Evolutionary conservation across 2,797 vertebrate genomes (phyloP), one percentile per base, ranked within the genome.

Genomic region (Heliangelus exortis): DNA sequence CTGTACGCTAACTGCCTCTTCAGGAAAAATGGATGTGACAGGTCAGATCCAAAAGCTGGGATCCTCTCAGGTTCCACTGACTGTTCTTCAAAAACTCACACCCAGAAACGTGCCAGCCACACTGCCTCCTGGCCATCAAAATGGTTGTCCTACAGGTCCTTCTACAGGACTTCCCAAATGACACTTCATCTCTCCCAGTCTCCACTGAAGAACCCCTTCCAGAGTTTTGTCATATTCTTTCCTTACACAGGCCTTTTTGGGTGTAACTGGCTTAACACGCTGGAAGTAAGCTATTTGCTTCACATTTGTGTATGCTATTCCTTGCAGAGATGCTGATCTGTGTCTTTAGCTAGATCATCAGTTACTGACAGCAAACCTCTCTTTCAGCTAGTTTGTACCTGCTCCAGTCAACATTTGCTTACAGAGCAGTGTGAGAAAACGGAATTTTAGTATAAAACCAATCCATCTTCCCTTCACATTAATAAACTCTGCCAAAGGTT

Each of bases 151-250:
- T 65, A 36, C 15, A n/a, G 12, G 7, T 8, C 54, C 9, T 71
- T 31, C 28, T 8, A 15, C 12, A 41, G 33, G 19, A 26, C 26
- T 63, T 79, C 55, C 53, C 53, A 76, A 67, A 50, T 1, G 6
- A 26, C 34, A 20, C 1, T 5, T 12, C 9, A 36, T 14, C 33
- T 31, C 34, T 45, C 16, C 33, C 1, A 0, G 5, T 2, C 12
- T 10, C 31, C 2, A 4, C 0, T 28, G 9, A 83, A 58, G 39
- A 55, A 1, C 2, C 1, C 1, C 25, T 63, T 21, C 26, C 4
- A 1, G 5, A 6, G 29, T 50, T 87, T 69, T 26, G 36, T 36
- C 6, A 2, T n/a, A 63, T 10, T 17, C 53, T 19, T 79, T 74
- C 9, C 61, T 65, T 45, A 15, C 76, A 26, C 12, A 36, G 19